Conservation (phyloP, 2,113 vertebrate species). For the Fulica atra region DNA sequence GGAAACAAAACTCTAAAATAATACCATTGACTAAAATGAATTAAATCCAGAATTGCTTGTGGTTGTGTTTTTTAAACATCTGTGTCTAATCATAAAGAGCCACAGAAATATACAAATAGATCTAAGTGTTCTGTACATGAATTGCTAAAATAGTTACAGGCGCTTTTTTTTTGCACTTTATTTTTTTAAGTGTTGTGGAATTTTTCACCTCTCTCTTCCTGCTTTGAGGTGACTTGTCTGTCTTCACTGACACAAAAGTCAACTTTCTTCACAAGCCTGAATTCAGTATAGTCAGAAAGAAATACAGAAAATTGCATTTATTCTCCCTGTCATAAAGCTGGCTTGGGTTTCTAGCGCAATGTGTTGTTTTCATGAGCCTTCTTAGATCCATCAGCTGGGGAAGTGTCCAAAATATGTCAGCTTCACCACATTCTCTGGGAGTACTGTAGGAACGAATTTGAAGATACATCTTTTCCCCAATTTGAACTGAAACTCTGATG, state of each 20-base stretch:
- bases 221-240: not conserved
- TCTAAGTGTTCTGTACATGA: not conserved
- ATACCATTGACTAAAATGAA: not conserved
- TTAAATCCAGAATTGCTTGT: not conserved
- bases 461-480: not conserved
- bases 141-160: not conserved
- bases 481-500: not conserved
- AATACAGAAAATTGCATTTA: constrained; percentile 2
- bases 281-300: constrained; percentile 1
- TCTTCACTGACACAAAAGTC: not conserved
- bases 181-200: not conserved
- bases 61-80: not conserved
- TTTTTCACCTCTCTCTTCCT: not conserved
- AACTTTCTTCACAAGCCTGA: not conserved
- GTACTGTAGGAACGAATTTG: not conserved
- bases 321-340: constrained; percentile 16
- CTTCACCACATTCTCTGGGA: not conserved
- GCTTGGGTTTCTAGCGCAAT: not conserved
- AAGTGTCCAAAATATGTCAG: not conserved
- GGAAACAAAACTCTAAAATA: not conserved
- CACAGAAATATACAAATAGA: not conserved
- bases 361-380: not conserved
- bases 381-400: not conserved
- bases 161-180: not conserved
- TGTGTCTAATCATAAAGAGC: not conserved